Percentiles rank a stretch among this genome's conserved stretches.
phyloP scores from a whole-genome alignment of 2,797 vertebrate genomes.

The Tenualosa ilisha region DNA sequence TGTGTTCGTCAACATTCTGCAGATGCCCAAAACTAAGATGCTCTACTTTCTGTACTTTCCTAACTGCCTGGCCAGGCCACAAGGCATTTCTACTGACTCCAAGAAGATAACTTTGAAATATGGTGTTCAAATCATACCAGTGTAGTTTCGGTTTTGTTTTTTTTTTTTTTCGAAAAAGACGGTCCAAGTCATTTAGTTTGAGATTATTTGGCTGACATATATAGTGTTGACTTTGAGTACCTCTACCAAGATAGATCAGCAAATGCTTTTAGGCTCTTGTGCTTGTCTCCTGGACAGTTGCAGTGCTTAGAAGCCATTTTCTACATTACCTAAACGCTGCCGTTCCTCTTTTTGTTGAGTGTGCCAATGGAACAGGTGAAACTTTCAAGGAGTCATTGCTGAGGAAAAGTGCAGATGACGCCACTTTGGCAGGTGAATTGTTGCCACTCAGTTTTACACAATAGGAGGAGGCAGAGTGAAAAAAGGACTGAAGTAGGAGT shows the following conservation, averaged over 20 bases:
- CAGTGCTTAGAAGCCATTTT: neutral
- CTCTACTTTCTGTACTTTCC: slow-evolving; percentile 68
- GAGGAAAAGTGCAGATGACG: slow-evolving; percentile 58
- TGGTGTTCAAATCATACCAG: neutral
- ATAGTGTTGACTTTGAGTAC: neutral
- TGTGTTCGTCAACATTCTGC: slow-evolving; percentile 76
- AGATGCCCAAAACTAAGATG: slow-evolving; percentile 79
- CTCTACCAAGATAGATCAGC: neutral
- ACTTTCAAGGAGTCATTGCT: slow-evolving; percentile 45
- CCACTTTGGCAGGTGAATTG: slow-evolving; percentile 68
- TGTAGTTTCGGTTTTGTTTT: too few relatives aligned
- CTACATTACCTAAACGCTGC: neutral
- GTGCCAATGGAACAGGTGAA: slow-evolving; percentile 64
- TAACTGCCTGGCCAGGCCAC: too few relatives aligned
- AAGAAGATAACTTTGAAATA: too few relatives aligned
- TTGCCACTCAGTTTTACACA: neutral
- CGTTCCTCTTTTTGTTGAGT: neutral
- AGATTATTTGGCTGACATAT: neutral
- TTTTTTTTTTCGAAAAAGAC: too few relatives aligned
- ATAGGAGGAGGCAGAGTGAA: neutral
- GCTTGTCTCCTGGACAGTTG: neutral
- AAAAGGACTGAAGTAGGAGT: neutral
- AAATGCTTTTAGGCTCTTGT: neutral
- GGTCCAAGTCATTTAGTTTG: neutral
- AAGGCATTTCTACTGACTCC: too few relatives aligned